Evolutionary conservation across 2,797 vertebrate genomes (phyloP), one percentile per base, ranked within the genome.

Genomic region (Sebastes cheni): DNA sequence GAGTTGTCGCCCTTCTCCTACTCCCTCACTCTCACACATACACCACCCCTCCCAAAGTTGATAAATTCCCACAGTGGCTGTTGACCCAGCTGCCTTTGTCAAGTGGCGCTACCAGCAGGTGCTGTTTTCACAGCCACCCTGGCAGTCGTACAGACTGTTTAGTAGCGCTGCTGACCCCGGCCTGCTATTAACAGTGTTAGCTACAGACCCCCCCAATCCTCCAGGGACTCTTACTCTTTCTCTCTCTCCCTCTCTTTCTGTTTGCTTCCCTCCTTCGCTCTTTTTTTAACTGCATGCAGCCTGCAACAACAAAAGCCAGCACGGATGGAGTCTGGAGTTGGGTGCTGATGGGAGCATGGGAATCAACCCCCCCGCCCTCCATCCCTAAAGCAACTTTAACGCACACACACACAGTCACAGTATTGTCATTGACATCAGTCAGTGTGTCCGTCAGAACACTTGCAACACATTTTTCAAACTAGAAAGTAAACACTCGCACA

Each of bases 1-100:
- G 83, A 79, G 23, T 73, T 32, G 77, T 78, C 55, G 62, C 95
- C 70, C 82, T 82, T 89, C 85, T 91, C 83, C 84, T 82, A 65
- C 84, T 91, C 86, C 82, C 83, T 81, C 13, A 60, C 88, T 89
- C 87, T 86, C 90, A 83, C 91, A 89, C 90, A 86, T 88, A 75
- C 84, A 88, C 85, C 91, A 92, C 88, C 94, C 97, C 97, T 95
- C 97, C 97, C 96, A 96, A 94, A 97, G 96, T 97, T 97, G 97
- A 98, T 97, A 96, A 97, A 98, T 98, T 99, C 97, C 97, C 97
- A 97, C 97, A 97, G 97, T 96, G 98, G 97, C 97, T 98, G 97
- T 99, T 99, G 98, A 99, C 97, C 98, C 98, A 99, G 98, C 98
- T 99, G 98, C 97, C 97, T 97, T 97, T 96, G 96, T 96, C 97